A percentile compares a stretch with the other conserved stretches of the same genome.
phyloP scores from a whole-genome alignment of 1,140 invertebrate genomes.

The Zaprionus ghesquierei region DNA sequence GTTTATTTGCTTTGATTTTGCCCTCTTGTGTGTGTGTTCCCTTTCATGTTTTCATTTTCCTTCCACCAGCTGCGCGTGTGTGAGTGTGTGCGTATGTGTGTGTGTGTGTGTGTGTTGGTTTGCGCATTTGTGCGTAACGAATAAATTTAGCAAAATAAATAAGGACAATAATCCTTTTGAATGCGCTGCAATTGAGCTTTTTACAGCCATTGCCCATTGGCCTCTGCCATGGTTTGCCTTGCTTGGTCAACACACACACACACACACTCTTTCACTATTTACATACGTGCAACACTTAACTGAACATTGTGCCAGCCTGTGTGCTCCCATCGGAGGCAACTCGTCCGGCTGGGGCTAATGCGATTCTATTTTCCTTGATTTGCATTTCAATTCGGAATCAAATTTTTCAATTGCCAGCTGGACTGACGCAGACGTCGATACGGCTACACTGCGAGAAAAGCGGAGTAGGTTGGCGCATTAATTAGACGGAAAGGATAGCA shows the following conservation, averaged over 20 bases:
- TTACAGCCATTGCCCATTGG: slow-evolving; percentile 69
- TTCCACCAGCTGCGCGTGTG: slow-evolving; percentile 27
- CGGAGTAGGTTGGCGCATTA: neutral
- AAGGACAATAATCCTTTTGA: slow-evolving; percentile 81
- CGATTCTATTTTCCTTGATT: slow-evolving; percentile 74
- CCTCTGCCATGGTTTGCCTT: slow-evolving; percentile 16
- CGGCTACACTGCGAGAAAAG: neutral
- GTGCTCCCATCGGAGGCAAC: slow-evolving; percentile 41
- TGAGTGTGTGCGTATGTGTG: slow-evolving; percentile 9
- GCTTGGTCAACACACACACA: slow-evolving; percentile 9
- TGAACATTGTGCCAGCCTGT: slow-evolving; percentile 49
- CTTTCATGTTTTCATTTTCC: slow-evolving; percentile 59
- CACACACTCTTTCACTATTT: neutral
- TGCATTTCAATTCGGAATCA: slow-evolving; percentile 80
- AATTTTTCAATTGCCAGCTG: slow-evolving; percentile 78
- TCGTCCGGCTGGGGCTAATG: slow-evolving; percentile 36
- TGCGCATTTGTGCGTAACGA: slow-evolving; percentile 79
- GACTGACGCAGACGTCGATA: slow-evolving; percentile 26
- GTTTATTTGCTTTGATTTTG: slow-evolving; percentile 79
- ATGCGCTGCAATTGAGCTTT: slow-evolving; percentile 80
- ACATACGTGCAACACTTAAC: slow-evolving; percentile 60
- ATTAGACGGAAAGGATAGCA: neutral
- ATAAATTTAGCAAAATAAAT: slow-evolving; percentile 81
- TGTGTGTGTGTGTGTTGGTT: slow-evolving; percentile 39
- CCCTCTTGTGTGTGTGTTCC: slow-evolving; percentile 41